These are phyloP conservation scores for Sterna hirundo DNA, from an alignment of 2,113 vertebrate species.

Conservation along the genomic window DNA sequence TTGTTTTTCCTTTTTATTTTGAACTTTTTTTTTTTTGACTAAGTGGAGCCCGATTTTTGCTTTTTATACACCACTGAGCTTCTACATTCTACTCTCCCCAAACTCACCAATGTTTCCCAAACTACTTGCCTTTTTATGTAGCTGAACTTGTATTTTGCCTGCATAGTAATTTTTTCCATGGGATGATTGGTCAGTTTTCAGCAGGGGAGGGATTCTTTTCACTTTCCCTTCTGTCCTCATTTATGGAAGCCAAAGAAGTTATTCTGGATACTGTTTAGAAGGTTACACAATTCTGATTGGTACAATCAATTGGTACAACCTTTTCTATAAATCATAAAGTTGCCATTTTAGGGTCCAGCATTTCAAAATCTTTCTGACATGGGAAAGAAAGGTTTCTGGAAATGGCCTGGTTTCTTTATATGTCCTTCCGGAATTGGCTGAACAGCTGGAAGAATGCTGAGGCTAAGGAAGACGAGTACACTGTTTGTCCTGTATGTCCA, in stretches of 20 bases:
- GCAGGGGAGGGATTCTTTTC: neutral
- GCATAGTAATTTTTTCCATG: neutral
- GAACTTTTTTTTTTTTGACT: neutral
- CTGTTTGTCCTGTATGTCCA: neutral
- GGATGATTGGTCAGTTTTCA: neutral
- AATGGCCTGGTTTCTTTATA: neutral
- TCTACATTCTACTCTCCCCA: neutral
- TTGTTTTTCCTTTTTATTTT: neutral
- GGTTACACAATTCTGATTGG: neutral
- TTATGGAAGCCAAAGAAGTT: neutral
- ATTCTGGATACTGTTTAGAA: neutral
- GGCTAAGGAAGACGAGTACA: neutral
- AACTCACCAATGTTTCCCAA: neutral
- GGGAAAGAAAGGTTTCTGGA: neutral
- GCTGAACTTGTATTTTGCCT: neutral
- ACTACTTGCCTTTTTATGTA: neutral
- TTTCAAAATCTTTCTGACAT: neutral
- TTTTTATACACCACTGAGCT: neutral
- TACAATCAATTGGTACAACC: neutral
- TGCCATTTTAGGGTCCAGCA: neutral
- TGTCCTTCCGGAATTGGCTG: neutral
- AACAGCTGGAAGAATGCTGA: neutral
- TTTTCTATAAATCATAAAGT: neutral
- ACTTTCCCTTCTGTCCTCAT: neutral
- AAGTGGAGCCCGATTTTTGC: neutral